phyloP scores from a whole-genome alignment of 2,888 invertebrate species.

The Drosophila fulvimacula region DNA sequence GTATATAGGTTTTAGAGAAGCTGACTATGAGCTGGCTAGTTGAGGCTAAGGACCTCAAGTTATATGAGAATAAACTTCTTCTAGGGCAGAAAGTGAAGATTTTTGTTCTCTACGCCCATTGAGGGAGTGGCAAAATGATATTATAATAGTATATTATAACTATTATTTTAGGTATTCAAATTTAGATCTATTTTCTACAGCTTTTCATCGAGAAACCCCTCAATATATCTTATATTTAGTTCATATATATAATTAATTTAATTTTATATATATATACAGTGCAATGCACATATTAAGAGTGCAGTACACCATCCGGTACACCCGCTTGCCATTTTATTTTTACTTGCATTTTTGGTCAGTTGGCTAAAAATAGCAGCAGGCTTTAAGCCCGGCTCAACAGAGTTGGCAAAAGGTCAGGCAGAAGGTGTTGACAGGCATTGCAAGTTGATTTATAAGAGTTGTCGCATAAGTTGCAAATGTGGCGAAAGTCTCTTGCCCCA shows the following conservation, averaged over 20 bases:
- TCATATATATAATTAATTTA: no score
- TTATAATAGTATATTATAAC: no score
- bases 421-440: constrained; percentile 54
- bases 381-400: background rate
- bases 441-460: constrained; percentile 46
- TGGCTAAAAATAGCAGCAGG: constrained; percentile 52
- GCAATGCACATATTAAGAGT: background rate
- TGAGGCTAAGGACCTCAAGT: background rate
- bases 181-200: no score
- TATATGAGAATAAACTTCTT: background rate
- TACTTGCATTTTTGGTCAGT: background rate
- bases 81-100: no score
- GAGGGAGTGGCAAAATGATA: no score
- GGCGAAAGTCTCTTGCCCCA: constrained; percentile 63
- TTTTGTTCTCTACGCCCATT: no score
- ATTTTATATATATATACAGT: background rate
- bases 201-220: no score
- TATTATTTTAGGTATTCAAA: no score
- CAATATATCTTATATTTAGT: no score
- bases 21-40: no score
- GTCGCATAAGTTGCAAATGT: constrained; percentile 44
- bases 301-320: background rate
- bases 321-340: background rate
- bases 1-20: constrained; percentile 1
- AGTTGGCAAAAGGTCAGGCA: constrained; percentile 12